Evolutionary conservation across 2,797 vertebrate genomes (phyloP).

Genomic region (Sylvilagus floridanus): DNA sequence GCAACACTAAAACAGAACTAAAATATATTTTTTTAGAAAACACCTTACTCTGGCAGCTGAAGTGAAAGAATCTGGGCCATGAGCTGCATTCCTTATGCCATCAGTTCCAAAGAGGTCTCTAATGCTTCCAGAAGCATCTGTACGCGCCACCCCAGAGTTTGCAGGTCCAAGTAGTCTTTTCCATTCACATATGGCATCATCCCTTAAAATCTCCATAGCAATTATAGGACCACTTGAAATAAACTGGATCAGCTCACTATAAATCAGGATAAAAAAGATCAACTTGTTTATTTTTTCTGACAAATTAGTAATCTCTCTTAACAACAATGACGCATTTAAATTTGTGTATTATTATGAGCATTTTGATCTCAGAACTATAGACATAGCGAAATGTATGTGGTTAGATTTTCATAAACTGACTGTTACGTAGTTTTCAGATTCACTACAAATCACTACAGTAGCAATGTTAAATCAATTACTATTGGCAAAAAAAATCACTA

Average conservation of each 20-base stretch:
- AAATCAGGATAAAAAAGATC: slow-evolving; percentile 66
- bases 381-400: neutral
- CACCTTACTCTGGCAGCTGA: slow-evolving; percentile 94
- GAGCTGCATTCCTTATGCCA: slow-evolving; percentile 91
- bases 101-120: slow-evolving; percentile 92
- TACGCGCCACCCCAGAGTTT: slow-evolving; percentile 88
- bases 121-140: slow-evolving; percentile 90
- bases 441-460: neutral
- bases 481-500: neutral
- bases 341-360: neutral
- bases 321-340: neutral
- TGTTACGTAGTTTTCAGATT: neutral
- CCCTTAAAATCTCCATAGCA: slow-evolving; percentile 96
- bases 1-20: neutral
- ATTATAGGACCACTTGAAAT: slow-evolving; percentile 93
- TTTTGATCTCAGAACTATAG: neutral
- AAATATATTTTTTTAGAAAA: slow-evolving; percentile 13
- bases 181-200: slow-evolving; percentile 93
- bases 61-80: slow-evolving; percentile 94
- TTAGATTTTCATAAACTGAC: neutral
- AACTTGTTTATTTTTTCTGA: neutral
- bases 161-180: slow-evolving; percentile 92
- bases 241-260: slow-evolving; percentile 94
- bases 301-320: neutral
- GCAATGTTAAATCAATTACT: neutral